phyloP scores from a whole-genome alignment of 2,113 vertebrate species.

The Neomonachus schauinslandi region DNA sequence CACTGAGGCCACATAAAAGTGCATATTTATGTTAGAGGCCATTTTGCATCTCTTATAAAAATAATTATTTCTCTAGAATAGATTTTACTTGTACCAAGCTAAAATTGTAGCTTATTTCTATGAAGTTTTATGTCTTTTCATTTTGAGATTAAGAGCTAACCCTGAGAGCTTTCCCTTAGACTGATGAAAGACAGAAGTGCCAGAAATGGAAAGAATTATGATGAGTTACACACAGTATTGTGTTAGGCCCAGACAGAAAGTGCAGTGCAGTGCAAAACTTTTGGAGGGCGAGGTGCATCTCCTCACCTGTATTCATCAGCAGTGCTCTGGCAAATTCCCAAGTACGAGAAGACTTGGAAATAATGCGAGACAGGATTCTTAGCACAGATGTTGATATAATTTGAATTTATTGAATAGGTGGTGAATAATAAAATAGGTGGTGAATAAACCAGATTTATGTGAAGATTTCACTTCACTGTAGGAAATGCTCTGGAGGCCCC shows the following conservation, averaged over 20 bases:
- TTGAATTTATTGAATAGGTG: conserved; percentile 1
- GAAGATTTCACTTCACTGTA: not conserved
- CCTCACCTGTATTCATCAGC: not conserved
- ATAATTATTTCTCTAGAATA: not conserved
- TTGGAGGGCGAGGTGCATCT: accelerated
- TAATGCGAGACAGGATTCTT: not conserved
- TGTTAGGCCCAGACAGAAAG: not conserved
- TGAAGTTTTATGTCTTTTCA: not conserved
- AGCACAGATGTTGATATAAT: not conserved
- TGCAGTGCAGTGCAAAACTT: not conserved
- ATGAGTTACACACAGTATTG: not conserved
- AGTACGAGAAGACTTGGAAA: not conserved
- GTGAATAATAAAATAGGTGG: not conserved
- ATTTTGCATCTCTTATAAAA: not conserved
- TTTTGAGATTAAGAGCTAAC: conserved; percentile 39
- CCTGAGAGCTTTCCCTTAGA: not conserved
- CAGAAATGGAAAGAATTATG: not conserved
- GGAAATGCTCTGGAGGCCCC: not conserved
- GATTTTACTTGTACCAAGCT: not conserved
- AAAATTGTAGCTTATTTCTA: not conserved
- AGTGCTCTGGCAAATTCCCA: not conserved
- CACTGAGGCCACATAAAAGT: not conserved
- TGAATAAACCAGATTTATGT: not conserved
- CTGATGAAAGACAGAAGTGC: not conserved
- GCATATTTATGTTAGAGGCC: not conserved